phyloP scores from a whole-genome alignment of 2,797 vertebrate species.

The Varecia variegata region DNA sequence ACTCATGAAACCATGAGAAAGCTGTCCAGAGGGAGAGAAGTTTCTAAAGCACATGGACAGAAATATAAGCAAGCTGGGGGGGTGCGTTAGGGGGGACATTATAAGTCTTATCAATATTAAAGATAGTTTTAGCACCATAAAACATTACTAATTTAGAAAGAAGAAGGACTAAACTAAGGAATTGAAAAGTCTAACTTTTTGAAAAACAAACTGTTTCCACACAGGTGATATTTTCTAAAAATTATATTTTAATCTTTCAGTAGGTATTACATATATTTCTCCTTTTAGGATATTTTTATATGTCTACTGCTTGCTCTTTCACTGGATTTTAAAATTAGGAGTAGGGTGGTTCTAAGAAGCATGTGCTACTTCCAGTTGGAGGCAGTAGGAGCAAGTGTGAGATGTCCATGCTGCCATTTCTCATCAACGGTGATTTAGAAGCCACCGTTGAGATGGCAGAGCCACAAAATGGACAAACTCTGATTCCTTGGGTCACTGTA shows the following conservation, averaged over 20 bases:
- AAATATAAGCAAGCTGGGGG: neutral
- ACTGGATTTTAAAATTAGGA: conserved; percentile 9
- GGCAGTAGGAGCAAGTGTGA: neutral
- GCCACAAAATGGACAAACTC: neutral
- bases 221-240: conserved; percentile 23
- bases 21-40: neutral
- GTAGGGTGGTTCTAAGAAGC: neutral
- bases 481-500: neutral
- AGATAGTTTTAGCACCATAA: conserved; percentile 22
- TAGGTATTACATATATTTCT: neutral
- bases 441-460: neutral
- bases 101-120: neutral
- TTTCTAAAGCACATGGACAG: neutral
- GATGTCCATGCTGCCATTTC: neutral
- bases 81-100: fast-evolving
- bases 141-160: conserved; percentile 4
- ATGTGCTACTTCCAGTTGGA: neutral
- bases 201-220: neutral
- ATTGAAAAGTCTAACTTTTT: conserved; percentile 11
- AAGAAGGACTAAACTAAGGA: neutral
- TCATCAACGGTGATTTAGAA: neutral
- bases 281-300: neutral
- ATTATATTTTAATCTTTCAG: neutral
- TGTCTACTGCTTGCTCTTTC: neutral
- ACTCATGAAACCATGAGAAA: conserved; percentile 17